phyloP scores from a whole-genome alignment of 2,888 invertebrate species.

The Callyntrura sp. region DNA sequence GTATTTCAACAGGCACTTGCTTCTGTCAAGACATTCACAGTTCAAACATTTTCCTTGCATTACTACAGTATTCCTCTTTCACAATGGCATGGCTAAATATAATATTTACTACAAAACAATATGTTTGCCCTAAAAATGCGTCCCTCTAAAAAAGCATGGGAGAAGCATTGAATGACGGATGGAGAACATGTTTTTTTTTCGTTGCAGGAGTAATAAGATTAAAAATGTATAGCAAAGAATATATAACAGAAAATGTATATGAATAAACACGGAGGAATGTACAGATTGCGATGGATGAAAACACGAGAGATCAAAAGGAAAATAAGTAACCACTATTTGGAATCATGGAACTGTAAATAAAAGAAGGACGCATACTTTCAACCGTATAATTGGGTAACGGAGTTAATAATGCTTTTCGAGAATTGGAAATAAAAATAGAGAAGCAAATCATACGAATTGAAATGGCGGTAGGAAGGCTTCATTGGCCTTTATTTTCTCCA shows the following conservation, averaged over 20 bases:
- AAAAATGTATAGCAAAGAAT: not conserved
- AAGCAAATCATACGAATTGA: constrained; percentile 25
- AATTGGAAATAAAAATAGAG: constrained; percentile 45
- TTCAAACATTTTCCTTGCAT: constrained; percentile 1
- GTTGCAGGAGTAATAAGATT: not conserved
- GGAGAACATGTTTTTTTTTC: not conserved
- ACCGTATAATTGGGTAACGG: not conserved
- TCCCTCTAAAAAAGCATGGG: not conserved
- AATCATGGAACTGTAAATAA: not conserved
- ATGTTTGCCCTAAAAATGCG: not conserved
- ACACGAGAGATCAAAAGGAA: no score
- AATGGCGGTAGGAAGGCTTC: not conserved
- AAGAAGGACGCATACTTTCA: not conserved
- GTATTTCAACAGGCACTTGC: not conserved
- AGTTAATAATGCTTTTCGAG: constrained; percentile 39
- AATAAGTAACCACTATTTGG: no score
- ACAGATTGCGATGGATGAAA: no score
- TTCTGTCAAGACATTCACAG: constrained; percentile 25
- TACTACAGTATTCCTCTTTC: not conserved
- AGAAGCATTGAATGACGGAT: not conserved
- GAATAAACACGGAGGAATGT: not conserved
- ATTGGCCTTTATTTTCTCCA: not conserved
- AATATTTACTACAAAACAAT: not conserved
- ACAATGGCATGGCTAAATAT: not conserved
- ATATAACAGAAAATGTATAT: not conserved